A percentile compares a stretch with the other conserved stretches of the same genome.
phyloP scores from a whole-genome alignment of 2,797 vertebrate genomes.

The Pantherophis alleghaniensis region DNA sequence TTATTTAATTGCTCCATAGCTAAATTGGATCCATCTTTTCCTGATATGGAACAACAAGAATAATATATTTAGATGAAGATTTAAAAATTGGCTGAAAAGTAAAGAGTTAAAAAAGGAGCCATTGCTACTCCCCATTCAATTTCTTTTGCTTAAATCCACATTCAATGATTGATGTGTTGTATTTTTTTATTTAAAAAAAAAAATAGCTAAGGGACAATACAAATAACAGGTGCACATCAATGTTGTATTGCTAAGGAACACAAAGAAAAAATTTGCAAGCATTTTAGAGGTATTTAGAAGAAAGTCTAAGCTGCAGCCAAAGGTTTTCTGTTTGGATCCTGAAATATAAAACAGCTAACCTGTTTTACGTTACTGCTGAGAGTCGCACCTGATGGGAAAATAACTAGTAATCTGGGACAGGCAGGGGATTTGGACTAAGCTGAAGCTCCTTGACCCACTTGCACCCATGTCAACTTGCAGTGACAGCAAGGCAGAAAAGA shows the following conservation, averaged over 20 bases:
- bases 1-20: conserved; percentile 20
- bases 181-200: background rate
- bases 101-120: background rate
- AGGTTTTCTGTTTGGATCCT: background rate
- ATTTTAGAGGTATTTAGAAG: background rate
- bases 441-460: background rate
- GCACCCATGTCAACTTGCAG: background rate
- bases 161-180: background rate
- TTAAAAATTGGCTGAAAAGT: background rate
- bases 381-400: background rate
- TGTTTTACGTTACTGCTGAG: background rate
- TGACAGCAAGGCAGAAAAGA: too few relatives aligned
- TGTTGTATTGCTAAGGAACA: background rate
- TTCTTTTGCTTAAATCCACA: background rate
- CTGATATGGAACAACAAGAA: background rate
- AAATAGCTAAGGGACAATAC: background rate
- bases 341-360: background rate
- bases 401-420: background rate
- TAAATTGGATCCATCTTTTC: background rate
- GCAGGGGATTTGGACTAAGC: background rate
- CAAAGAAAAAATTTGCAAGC: background rate
- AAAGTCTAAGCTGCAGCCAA: background rate
- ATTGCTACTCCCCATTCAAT: background rate
- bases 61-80: too few relatives aligned
- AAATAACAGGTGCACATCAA: background rate